Evolutionary conservation across 2,113 vertebrate genomes (phyloP), one percentile per base, ranked within the genome.

Genomic region (Falcunculus frontatus): DNA sequence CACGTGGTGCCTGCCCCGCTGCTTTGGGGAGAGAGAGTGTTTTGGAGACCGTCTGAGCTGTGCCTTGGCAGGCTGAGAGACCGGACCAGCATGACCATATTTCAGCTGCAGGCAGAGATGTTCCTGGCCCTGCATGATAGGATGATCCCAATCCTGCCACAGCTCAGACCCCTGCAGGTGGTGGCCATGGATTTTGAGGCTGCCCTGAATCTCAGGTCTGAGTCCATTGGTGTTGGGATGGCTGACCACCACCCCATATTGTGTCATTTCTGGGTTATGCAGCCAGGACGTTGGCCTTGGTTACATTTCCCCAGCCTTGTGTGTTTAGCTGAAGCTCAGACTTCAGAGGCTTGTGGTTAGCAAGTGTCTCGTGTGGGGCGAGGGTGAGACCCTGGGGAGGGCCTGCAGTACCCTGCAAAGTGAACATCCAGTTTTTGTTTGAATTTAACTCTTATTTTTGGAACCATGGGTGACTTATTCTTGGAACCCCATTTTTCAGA

Each of bases 381-480:
- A 70, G 81, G 91, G 89, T 79, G 86, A 84, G 96, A 96, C 91
- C 76, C 79, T 57, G 73, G 78, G 81, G 78, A 93, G 55, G 69
- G 82, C 72, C 80, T 84, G 68, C 88, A 75, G 83, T 74, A 83
- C 69, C 62, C 73, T 80, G 73, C 87, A 57, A 97, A 97, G 53
- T 96, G 96, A 97, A 76, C 96, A 97, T 94, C 86, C 77, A 94
- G 69, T 84, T 93, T 96, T 84, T 96, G 94, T 97, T 96, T 84
- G 76, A 97, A 83, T 96, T 96, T 89, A 90, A 93, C 95, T 59
- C 91, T 94, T 93, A 82, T 79, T 93, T 78, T 96, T 94, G 97
- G 93, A 94, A 91, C 91, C 94, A 94, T 53, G 87, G 97, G 97
- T 96, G 97, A 97, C 97, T 98, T 98, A 97, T 98, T 98, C 97